Evolutionary conservation across 2,113 vertebrate species (phyloP).

Genomic region (Cavia aperea): DNA sequence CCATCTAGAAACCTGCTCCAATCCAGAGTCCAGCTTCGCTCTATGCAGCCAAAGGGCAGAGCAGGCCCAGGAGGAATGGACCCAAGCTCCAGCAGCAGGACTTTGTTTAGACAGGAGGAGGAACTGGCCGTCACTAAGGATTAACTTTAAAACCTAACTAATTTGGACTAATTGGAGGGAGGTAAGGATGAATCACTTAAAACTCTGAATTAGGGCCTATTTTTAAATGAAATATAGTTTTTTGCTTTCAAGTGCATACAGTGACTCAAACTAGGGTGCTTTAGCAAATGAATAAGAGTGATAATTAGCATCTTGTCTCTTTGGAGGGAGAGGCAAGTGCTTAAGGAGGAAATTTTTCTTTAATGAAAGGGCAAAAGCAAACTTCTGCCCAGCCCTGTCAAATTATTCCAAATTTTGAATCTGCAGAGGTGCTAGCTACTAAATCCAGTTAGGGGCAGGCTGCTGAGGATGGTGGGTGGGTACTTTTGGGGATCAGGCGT

Average conservation of each 20-base stretch:
- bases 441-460: not conserved
- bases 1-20: not conserved
- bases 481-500: not conserved
- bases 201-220: slow-evolving; percentile 56
- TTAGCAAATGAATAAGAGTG: slow-evolving; percentile 62
- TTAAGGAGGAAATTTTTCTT: slow-evolving; percentile 35
- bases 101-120: slow-evolving; percentile 51
- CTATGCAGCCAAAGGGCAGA: not conserved
- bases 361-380: slow-evolving; percentile 45
- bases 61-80: not conserved
- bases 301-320: slow-evolving; percentile 66
- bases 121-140: slow-evolving; percentile 47
- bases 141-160: slow-evolving; percentile 59
- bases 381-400: slow-evolving; percentile 29
- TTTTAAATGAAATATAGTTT: slow-evolving; percentile 64
- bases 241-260: slow-evolving; percentile 56
- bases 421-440: not conserved
- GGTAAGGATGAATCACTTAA: slow-evolving; percentile 59
- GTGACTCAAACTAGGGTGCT: slow-evolving; percentile 59
- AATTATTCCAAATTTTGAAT: not conserved
- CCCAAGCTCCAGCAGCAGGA: not conserved
- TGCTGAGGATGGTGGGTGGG: not conserved
- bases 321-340: slow-evolving; percentile 50
- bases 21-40: not conserved
- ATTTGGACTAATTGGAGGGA: slow-evolving; percentile 66